Base-by-base conservation (phyloP, 2,113 vertebrate genomes). In the Origma solitaria region DNA sequence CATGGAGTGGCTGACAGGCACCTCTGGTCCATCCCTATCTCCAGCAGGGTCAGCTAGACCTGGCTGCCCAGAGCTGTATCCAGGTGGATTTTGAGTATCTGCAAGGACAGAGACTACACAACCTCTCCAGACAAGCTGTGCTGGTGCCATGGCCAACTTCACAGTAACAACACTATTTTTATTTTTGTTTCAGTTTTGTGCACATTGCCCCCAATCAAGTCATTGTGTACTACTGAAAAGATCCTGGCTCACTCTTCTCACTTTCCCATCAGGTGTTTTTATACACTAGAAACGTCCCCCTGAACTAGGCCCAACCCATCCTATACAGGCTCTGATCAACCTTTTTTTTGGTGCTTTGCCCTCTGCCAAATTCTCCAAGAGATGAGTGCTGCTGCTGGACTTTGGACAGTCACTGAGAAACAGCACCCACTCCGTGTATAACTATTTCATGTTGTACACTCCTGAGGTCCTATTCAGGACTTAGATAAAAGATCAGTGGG, bases 1-100 rank as follows among this genome's bases (percentile, higher is more conserved):
- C 47, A 71, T 6, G 1, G 64, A 22, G 38, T 1, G 1, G 15
- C 21, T 14, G 37, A 15, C 24, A 70, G 19, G 18, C 2, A 12
- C 8, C 18, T 47, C 79, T 68, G 31, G 11, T 44, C 27, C 53
- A 20, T 35, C 18, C 27, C 13, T 38, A 5, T 35, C 38, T 85
- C n/a, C 58, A 50, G 42, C 37, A 62, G 11, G 9, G 13, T 71
- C 45, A 31, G 6, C 33, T 14, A 30, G 28, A 80, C 10, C 22
- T 13, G 1, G 10, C 13, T 47, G 21, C 14, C 14, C 30, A 68
- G 61, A n/a, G 27, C 20, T 14, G 27, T 22, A 47, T 13, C 30
- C 78, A 61, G 28, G 30, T n/a, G 16, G 14, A 40, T 47, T 60
- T 54, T 66, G 13, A 38, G 8, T 38, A 22, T 16, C 7, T 40